Base-by-base conservation (phyloP, 2,888 invertebrate species). In the Chloromyia formosa region DNA sequence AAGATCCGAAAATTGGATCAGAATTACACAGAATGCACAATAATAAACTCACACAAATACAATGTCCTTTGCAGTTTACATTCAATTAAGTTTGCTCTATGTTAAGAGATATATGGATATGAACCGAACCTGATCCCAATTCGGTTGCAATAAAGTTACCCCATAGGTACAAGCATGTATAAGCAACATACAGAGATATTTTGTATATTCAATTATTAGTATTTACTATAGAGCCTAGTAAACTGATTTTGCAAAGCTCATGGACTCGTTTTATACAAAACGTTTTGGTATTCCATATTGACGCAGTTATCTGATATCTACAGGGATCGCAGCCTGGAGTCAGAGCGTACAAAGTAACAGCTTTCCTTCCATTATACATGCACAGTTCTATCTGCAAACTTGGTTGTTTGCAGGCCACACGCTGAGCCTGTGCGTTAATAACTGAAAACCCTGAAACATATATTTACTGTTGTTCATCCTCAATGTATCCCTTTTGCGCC, bases 391-490 rank as follows among this genome's bases (percentile, higher is more conserved):
- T 49, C 49, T n/a, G 49, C 12, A 49, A 49, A 49, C 10, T 49
- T 7, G 7, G 49, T 49, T 49, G 16, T 49, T 49, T 49, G 12
- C 12, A 12, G 10, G 16, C 49, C 49, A 49, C 49, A 49, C 49
- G 49, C 1, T 49, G 49, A 49, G 16, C 49, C 14, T n/a, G 49
- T 49, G 49, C 16, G 49, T 49, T 49, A 7, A 49, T 49, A 49
- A 49, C 49, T n/a, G 49, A 49, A 49, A 35, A 1, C 49, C 49
- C 49, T 49, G 49, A 49, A 49, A 42, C 42, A 42, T 42, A 49
- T 49, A 49, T 49, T 49, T 49, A 49, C 49, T 49, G 14, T n/a
- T 49, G 12, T 49, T n/a, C 49, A 49, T n/a, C 49, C 49, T n/a
- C 3, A 49, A 35, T 35, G 2, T 7, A 35, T 7, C n/a, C n/a